Evolutionary conservation across 2,113 vertebrate genomes (phyloP), one percentile per base, ranked within the genome.

Genomic region (Cephalopholis sonnerati): DNA sequence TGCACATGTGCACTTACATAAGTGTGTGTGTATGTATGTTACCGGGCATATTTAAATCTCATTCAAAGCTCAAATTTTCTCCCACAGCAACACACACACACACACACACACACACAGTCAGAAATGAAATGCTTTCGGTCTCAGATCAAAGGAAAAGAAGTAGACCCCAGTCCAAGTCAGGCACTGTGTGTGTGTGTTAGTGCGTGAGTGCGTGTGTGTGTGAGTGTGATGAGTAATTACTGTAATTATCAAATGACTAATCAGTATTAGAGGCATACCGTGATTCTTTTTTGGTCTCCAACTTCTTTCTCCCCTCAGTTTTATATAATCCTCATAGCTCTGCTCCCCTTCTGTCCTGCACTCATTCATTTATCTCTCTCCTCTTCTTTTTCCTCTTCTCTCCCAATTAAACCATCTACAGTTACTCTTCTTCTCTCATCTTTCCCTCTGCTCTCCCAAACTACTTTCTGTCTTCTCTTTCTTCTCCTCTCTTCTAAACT

Each of bases 171-270:
- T 70, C 82, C 32, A 36, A 36, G 32, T 36, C 32, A 36, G 32
- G 32, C 32, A 8, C 6, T 8, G 32, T 36, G 32, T 77, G 54
- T 74, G 61, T 59, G 39, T 63, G 20, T 55, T 62, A 70, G 59
- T 54, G 50, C 36, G 41, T 27, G 51, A 36, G 58, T 54, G 66
- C 63, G 64, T 61, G 24, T 18, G 57, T 74, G 77, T 17, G 77
- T 61, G 29, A 44, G 55, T 46, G 74, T 32, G 76, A 46, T 66
- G 62, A 66, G 25, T 83, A 77, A 90, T 91, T 82, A 87, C 79
- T 87, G 74, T 86, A 71, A 87, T 84, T 81, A 91, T 90, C 66
- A 86, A 81, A 82, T 88, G 83, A 84, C 76, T 84, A 80, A 91
- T 91, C 74, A 77, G 68, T 79, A 65, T 81, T 81, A 77, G 55